Conservation (phyloP, 2,113 vertebrate species). For the Henicopernis longicauda region DNA sequence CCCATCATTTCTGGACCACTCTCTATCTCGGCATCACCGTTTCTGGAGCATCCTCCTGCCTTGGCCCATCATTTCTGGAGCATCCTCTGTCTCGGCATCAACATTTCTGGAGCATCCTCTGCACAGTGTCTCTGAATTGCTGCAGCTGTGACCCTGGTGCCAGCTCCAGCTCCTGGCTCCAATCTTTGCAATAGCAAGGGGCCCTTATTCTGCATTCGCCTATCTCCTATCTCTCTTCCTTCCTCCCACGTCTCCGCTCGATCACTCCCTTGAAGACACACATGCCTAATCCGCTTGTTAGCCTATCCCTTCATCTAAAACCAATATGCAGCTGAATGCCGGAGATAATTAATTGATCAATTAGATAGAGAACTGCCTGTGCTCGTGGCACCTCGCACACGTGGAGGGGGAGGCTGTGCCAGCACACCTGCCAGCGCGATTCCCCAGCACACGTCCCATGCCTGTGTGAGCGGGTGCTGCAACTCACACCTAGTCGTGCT, state of each 20-base stretch:
- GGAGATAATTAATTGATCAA: constrained; percentile 57
- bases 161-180: background rate
- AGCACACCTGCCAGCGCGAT: fast-evolving
- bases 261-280: background rate
- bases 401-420: background rate
- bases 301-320: constrained; percentile 44
- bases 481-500: background rate
- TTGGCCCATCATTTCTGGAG: background rate
- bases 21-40: too few species aligned
- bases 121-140: background rate
- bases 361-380: constrained; percentile 39
- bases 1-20: background rate
- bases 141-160: background rate
- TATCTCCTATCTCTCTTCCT: background rate
- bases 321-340: constrained; percentile 24
- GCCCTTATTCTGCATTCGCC: background rate
- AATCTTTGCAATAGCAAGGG: background rate
- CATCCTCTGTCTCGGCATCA: background rate
- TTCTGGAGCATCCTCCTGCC: background rate
- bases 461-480: fast-evolving
- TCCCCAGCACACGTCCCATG: fast-evolving
- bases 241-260: background rate
- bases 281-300: background rate
- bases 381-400: fast-evolving
- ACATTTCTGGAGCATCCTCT: background rate